Evolutionary conservation across 2,888 invertebrate genomes (phyloP).

Genomic region (Neocrepidodera transversa): DNA sequence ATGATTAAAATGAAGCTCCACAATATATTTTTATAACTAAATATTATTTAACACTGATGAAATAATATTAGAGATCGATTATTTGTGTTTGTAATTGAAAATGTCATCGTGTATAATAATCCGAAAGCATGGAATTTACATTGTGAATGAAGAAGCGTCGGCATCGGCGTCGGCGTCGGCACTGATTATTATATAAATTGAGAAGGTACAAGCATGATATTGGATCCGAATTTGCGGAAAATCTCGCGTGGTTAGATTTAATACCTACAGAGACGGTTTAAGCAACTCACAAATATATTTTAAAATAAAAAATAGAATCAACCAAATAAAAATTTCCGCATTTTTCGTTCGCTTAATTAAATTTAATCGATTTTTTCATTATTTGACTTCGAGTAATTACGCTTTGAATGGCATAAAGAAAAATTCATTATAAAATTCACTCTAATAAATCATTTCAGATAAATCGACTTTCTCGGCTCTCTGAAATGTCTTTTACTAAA

Average conservation of each 20-base stretch:
- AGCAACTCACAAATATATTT: no score
- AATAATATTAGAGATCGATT: background rate
- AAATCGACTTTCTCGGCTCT: background rate
- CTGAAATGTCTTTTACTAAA: background rate
- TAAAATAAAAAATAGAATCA: no score
- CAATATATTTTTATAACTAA: no score
- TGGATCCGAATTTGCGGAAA: constrained; percentile 21
- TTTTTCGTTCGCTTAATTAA: no score
- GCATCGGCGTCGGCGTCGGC: no score
- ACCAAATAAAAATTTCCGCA: no score
- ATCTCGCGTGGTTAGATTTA: constrained; percentile 9
- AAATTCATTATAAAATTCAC: background rate
- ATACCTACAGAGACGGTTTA: constrained; percentile 4
- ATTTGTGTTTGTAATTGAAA: constrained; percentile 15
- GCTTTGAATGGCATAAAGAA: background rate
- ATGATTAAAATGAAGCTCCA: no score
- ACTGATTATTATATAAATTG: constrained; percentile 23
- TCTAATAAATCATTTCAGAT: background rate
- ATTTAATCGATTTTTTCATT: no score
- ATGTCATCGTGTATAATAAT: constrained; percentile 19
- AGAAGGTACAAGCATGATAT: constrained; percentile 15
- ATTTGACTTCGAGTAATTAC: no score
- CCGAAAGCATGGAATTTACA: constrained; percentile 2
- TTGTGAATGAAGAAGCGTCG: constrained; percentile 11
- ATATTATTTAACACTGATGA: no score